Evolutionary conservation across 2,797 vertebrate genomes (phyloP).

Genomic region (Microhierax caerulescens): DNA sequence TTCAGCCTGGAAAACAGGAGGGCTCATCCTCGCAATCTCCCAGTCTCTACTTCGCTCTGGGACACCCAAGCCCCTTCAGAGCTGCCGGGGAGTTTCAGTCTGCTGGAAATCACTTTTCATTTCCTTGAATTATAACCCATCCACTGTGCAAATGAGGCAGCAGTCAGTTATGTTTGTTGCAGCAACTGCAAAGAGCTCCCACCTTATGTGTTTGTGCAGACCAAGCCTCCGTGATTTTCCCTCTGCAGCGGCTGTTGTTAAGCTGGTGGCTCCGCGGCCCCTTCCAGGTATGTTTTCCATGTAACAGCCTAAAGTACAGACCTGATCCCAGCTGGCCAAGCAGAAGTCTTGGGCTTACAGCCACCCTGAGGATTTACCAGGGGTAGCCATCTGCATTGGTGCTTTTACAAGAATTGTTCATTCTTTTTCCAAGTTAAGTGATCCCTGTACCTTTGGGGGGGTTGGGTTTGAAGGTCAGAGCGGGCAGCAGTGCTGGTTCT

Average conservation of each 20-base stretch:
- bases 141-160: not conserved
- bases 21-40: not conserved
- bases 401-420: not conserved
- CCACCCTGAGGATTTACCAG: not conserved
- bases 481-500: not conserved
- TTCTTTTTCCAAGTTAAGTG: not conserved
- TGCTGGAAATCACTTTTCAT: not conserved
- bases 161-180: not conserved
- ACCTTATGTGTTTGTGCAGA: rapidly evolving
- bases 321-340: not conserved
- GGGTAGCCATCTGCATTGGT: not conserved
- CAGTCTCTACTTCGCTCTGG: not conserved
- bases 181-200: not conserved
- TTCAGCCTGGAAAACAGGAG: not conserved
- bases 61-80: not conserved
- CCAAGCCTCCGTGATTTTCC: not conserved
- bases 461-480: not conserved
- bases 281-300: not conserved
- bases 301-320: not conserved
- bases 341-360: not conserved
- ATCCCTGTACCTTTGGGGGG: not conserved
- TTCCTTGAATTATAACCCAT: not conserved
- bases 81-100: not conserved
- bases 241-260: not conserved
- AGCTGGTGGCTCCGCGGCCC: not conserved